Base-by-base conservation (phyloP, 2,113 vertebrate species). In the Colossoma macropomum region DNA sequence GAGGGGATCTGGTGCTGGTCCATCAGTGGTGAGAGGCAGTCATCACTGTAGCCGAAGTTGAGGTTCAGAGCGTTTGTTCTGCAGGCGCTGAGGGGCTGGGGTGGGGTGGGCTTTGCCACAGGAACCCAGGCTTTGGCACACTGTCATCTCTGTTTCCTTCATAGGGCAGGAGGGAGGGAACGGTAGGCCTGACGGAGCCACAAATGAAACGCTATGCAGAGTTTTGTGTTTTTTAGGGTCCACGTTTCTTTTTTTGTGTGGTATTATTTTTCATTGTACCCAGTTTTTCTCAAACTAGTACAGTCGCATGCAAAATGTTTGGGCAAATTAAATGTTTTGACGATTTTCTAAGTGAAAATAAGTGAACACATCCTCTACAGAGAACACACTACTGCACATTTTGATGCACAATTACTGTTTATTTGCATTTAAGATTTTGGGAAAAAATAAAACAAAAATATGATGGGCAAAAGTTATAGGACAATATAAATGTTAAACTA, bases 111-210 rank as follows among this genome's bases (percentile, higher is more conserved):
- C 52, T 77, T 75, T 78, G 76, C 85, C 84, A 81, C 85, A 81
- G 79, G 73, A 88, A 88, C 83, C 87, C 77, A 85, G 77, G 62
- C 69, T 78, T 87, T 85, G 87, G 87, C 82, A 84, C 28, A 28
- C 48, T 71, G 76, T 85, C 80, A 75, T 75, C 77, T 77, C 79
- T 77, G 80, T 86, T 85, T 88, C 83, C 85, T 83, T 86, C 68
- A 65, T 59, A 81, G 71, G 63, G 27, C 75, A 65, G 30, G 21
- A 50, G 73, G 21, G 72, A 78, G 73, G 52, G 48, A 70, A 82
- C 28, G 62, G 74, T 69, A 80, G 79, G 82, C 79, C 38, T 19
- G 50, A 68, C 45, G 80, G 75, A 87, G 87, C 83, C 85, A 32
- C 68, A 63, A 70, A 80, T 86, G 41, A 73, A 77, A 80, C 15